Conservation (phyloP, 1,140 invertebrate species). For the Euglossa dilemma region DNA sequence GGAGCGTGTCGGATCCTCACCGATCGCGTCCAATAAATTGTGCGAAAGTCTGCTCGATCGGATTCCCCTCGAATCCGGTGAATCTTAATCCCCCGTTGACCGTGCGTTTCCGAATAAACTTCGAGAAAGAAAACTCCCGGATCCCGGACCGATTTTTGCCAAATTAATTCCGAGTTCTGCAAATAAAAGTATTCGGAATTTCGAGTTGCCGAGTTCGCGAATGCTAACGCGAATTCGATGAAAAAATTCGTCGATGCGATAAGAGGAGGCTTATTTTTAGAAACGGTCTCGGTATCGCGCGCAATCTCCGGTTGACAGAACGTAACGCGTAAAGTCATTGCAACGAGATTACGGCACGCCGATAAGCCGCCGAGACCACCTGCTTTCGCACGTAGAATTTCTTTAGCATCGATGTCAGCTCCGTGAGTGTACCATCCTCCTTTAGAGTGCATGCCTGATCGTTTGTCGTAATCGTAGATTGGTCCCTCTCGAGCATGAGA, state of each 20-base stretch:
- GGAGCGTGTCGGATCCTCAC: not conserved
- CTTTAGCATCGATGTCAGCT: not conserved
- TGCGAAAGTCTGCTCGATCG: not conserved
- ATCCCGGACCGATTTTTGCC: too few species aligned
- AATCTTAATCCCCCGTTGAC: too few species aligned
- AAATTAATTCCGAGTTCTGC: too few species aligned
- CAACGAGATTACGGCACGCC: not conserved
- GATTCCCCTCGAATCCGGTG: not conserved
- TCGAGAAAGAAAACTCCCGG: too few species aligned
- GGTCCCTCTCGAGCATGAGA: not conserved
- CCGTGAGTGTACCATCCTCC: not conserved
- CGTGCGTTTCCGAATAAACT: too few species aligned
- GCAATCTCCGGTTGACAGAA: too few species aligned
- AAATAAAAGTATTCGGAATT: too few species aligned
- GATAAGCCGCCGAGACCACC: constrained; percentile 13
- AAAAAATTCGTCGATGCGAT: not conserved
- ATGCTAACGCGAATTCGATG: not conserved
- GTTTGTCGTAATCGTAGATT: constrained; percentile 2
- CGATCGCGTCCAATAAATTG: not conserved
- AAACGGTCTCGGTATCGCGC: too few species aligned
- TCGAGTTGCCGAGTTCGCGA: too few species aligned
- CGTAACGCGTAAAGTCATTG: constrained; percentile 8
- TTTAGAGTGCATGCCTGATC: constrained; percentile 8
- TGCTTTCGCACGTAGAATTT: constrained; percentile 34
- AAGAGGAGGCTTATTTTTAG: not conserved